phyloP scores from a whole-genome alignment of 2,113 vertebrate species.

The Suncus etruscus region DNA sequence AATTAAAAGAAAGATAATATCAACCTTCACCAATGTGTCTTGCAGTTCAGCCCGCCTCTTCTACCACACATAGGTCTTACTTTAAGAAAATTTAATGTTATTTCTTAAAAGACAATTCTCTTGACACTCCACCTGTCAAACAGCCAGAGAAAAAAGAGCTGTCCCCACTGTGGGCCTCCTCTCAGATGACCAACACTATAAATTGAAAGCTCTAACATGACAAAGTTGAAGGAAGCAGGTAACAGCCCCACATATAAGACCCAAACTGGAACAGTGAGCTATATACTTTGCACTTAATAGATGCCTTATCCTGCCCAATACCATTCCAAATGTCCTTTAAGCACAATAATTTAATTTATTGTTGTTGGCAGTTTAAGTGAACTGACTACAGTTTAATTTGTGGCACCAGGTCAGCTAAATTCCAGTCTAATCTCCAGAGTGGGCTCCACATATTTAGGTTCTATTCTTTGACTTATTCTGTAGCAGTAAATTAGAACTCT shows the following conservation, averaged over 20 bases:
- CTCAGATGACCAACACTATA: neutral
- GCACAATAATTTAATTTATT: neutral
- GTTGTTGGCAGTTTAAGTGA: slow-evolving; percentile 1
- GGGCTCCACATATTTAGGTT: too few relatives aligned
- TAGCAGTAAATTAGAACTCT: slow-evolving; percentile 45
- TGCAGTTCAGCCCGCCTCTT: neutral
- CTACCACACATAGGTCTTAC: neutral
- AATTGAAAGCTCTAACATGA: neutral
- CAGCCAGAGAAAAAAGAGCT: neutral
- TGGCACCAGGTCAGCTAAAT: neutral
- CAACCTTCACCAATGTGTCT: neutral
- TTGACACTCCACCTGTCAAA: neutral
- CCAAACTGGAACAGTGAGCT: rapidly evolving
- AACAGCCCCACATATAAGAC: neutral
- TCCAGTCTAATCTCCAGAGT: neutral
- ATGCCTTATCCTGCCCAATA: neutral
- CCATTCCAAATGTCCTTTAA: neutral
- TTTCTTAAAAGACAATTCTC: neutral
- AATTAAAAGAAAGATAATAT: neutral
- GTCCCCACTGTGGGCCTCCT: neutral
- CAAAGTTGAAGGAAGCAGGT: neutral
- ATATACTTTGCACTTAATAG: neutral
- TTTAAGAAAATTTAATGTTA: neutral
- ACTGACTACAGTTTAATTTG: neutral
- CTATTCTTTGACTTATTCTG: neutral